These are phyloP conservation scores for Drosophila fungiperda DNA, from an alignment of 2,888 invertebrate species.

Conservation along the genomic window DNA sequence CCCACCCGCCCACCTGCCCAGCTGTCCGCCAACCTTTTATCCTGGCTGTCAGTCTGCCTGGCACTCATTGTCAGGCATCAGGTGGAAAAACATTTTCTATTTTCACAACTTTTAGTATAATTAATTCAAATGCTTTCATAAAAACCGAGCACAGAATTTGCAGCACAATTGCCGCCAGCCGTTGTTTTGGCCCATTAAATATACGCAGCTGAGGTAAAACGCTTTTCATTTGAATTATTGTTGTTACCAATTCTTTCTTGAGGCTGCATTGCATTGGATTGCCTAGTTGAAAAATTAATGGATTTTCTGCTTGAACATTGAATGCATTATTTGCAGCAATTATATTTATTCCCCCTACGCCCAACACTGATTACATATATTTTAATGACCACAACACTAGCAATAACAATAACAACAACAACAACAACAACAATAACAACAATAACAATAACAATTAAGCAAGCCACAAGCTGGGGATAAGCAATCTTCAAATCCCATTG, in stretches of 20 bases:
- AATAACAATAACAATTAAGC: conserved; percentile 16
- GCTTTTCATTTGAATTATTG: conserved; percentile 23
- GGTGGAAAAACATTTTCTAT: conserved; percentile 78
- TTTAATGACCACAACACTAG: conserved; percentile 25
- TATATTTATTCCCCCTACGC: not conserved
- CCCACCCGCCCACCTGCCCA: not conserved
- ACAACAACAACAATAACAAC: conserved; percentile 9
- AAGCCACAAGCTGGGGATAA: conserved; percentile 21
- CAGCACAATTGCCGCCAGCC: conserved; percentile 8
- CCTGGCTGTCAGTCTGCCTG: conserved; percentile 10
- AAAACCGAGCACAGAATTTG: conserved; percentile 28
- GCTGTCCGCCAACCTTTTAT: not conserved
- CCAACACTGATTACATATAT: conserved; percentile 27
- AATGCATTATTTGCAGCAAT: conserved; percentile 24
- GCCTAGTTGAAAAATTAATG: conserved; percentile 21
- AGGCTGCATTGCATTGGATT: not conserved
- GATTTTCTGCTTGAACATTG: conserved; percentile 22
- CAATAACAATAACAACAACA: conserved; percentile 6
- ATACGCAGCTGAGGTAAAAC: conserved; percentile 37
- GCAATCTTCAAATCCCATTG: conserved; percentile 20
- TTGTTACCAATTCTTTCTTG: conserved; percentile 7
- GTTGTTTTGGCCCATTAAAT: conserved; percentile 14
- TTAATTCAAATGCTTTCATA: conserved; percentile 75
- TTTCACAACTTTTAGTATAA: conserved; percentile 78
- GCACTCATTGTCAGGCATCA: conserved; percentile 61